Percentiles rank a stretch among this genome's conserved stretches.
Evolutionary conservation across 2,113 vertebrate genomes (phyloP).

Genomic region (Condylura cristata): DNA sequence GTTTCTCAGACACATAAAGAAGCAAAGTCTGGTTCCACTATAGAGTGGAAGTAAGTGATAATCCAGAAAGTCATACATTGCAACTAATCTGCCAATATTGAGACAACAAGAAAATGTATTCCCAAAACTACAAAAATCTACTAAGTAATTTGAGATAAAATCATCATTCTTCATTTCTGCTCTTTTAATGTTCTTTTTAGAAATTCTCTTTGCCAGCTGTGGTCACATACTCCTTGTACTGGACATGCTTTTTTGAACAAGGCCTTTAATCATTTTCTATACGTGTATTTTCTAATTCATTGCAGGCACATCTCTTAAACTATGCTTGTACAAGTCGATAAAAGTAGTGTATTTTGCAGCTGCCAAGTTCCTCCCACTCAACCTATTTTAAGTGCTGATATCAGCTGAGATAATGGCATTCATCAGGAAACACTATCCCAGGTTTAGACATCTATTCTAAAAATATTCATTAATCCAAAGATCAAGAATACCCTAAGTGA

Average conservation of each 20-base stretch:
- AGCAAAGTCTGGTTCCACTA: background rate
- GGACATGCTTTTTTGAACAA: background rate
- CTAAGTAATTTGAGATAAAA: background rate
- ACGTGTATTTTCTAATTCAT: background rate
- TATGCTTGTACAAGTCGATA: background rate
- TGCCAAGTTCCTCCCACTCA: conserved; percentile 2
- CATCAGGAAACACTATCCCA: background rate
- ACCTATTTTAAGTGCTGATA: conserved; percentile 35
- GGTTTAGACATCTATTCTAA: background rate
- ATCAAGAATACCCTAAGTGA: background rate
- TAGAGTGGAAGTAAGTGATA: background rate
- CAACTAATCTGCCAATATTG: background rate
- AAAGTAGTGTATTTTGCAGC: background rate
- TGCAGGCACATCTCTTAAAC: background rate
- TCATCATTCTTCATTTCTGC: background rate
- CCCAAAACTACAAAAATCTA: background rate
- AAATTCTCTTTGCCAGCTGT: background rate
- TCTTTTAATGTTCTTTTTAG: background rate
- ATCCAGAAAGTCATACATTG: background rate
- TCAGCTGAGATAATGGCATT: conserved; percentile 8
- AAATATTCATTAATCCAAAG: background rate
- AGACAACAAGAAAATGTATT: background rate
- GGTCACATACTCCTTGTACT: background rate
- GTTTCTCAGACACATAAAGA: conserved; percentile 2
- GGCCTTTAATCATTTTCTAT: background rate